Base-by-base conservation (phyloP, 2,113 vertebrate genomes). In the Tichodroma muraria region DNA sequence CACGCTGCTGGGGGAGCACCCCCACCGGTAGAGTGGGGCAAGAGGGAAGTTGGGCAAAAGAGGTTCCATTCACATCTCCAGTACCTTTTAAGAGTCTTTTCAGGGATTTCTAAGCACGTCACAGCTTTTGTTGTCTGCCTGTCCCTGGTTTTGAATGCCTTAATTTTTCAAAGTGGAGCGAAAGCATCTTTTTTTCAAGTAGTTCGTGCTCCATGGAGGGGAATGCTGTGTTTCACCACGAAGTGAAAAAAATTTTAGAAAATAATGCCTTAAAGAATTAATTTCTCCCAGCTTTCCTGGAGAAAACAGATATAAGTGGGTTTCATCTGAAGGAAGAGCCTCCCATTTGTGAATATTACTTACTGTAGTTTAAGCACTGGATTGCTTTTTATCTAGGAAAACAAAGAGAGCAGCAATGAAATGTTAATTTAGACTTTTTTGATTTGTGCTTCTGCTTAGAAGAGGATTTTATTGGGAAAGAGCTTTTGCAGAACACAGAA, bases 1-100 rank as follows among this genome's bases (percentile, higher is more conserved):
- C 35, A 89, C 82, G 95, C 82, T 95, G 84, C 96, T 86, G 63
- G 89, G 96, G 95, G 93, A 98, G 97, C 97, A 96, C 75, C 94
- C 95, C 95, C 93, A 85, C 53, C 37, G 77, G 80, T 78, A 54
- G 88, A 95, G 38, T 0, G 0, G 81, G 65, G 38, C 13, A 6
- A 93, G 75, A 63, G 61, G 85, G 96, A 95, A 76, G 78, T 52
- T 50, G 45, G 49, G 56, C 54, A 71, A 66, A 93, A 87, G 6
- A 6, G 18, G n/a, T 68, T 88, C 23, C 70, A 18, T 37, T 81
- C 3, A 1, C 27, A 61, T 89, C 85, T 80, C 49, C 2, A 3
- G 47, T 13, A 30, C 53, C 80, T 95, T 84, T 90, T 71, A n/a
- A 84, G 22, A 38, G 37, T 44, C 87, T 71, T 95, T 84, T 85